Evolutionary conservation across 2,888 invertebrate species (phyloP).

Genomic region (Tyria jacobaeae): DNA sequence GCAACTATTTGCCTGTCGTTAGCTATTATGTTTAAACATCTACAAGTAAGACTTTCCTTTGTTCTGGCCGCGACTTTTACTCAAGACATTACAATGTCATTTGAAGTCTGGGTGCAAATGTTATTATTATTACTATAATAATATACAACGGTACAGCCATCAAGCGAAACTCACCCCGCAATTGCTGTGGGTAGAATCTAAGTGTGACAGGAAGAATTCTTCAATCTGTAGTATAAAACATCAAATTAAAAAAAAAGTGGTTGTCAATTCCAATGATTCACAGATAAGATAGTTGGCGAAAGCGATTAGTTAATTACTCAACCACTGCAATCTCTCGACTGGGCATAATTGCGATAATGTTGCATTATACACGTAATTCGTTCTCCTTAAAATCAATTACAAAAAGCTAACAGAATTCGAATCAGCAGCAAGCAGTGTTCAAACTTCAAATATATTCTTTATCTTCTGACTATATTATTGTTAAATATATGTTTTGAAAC

Average conservation of each 20-base stretch:
- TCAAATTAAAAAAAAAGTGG: background rate
- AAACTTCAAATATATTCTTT: too few species aligned
- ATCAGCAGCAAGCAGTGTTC: background rate
- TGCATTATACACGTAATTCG: background rate
- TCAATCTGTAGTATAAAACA: background rate
- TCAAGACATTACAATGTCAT: background rate
- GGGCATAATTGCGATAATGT: constrained; percentile 1
- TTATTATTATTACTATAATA: background rate
- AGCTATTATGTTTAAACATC: background rate
- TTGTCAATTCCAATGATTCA: background rate
- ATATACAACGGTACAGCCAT: background rate
- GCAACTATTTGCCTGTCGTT: background rate
- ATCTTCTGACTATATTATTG: too few species aligned
- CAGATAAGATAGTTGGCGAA: background rate
- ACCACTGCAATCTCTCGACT: constrained; percentile 9
- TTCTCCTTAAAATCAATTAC: background rate
- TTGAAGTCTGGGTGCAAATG: background rate
- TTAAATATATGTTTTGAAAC: too few species aligned
- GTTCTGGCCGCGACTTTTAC: background rate
- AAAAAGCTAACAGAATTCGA: background rate
- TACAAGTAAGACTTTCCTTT: background rate
- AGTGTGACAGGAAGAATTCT: background rate
- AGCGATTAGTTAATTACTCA: constrained; percentile 11
- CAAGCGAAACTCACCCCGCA: background rate
- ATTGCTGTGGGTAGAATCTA: background rate